A percentile compares a stretch with the other conserved stretches of the same genome.
phyloP scores from a whole-genome alignment of 2,888 invertebrate species.

The Endomychus coccineus region DNA sequence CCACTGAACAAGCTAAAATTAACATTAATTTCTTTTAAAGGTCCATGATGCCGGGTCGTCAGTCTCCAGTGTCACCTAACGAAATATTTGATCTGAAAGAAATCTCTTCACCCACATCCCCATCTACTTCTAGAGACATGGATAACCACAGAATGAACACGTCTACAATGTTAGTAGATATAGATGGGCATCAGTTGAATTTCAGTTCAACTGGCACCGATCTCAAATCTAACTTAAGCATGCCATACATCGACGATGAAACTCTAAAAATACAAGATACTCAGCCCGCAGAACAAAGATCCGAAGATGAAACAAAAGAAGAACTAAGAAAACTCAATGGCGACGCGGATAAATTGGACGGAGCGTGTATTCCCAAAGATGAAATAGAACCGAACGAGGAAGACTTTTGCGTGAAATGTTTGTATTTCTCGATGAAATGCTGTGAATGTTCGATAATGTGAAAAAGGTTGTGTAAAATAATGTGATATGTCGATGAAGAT shows the following conservation, averaged over 20 bases:
- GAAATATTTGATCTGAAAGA: constrained; percentile 25
- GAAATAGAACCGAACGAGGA: constrained; percentile 45
- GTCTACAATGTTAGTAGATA: constrained; percentile 7
- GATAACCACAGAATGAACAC: constrained; percentile 6
- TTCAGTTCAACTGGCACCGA: constrained; percentile 1
- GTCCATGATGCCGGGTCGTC: constrained; percentile 34
- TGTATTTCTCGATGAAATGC: constrained; percentile 56
- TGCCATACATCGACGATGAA: constrained; percentile 9
- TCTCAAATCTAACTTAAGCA: constrained; percentile 9
- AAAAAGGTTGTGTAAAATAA: too few relatives aligned
- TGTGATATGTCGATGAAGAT: too few relatives aligned
- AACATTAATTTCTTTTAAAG: constrained; percentile 25
- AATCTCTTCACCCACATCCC: constrained; percentile 26
- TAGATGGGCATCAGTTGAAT: constrained; percentile 3
- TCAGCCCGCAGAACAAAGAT: too few relatives aligned
- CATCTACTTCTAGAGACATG: constrained; percentile 26
- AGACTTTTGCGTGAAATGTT: constrained; percentile 53
- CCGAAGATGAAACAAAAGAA: constrained; percentile 7
- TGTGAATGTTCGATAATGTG: constrained; percentile 52
- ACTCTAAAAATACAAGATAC: too few relatives aligned
- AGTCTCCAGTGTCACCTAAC: constrained; percentile 28
- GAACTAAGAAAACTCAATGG: constrained; percentile 15
- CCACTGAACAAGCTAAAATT: background rate
- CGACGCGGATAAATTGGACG: constrained; percentile 17
- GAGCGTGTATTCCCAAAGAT: constrained; percentile 17